Percentiles rank a stretch among this genome's conserved stretches.
Conservation (phyloP, 2,797 vertebrate genomes). For the Sebastes kiyomatsui region DNA sequence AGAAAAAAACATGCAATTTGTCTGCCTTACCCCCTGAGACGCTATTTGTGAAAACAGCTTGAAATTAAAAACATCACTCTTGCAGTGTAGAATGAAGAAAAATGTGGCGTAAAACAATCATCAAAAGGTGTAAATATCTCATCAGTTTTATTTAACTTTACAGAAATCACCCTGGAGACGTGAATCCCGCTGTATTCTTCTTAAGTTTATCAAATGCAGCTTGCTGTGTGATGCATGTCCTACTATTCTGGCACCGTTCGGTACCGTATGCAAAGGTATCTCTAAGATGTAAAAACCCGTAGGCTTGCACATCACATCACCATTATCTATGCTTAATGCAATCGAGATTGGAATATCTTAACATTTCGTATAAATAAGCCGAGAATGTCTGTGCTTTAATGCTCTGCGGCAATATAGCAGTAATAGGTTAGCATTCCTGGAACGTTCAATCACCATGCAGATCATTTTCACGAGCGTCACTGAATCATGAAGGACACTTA, state of each 20-base stretch:
- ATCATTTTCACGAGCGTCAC: constrained; percentile 72
- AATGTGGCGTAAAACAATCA: constrained; percentile 4
- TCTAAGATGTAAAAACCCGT: constrained; percentile 25
- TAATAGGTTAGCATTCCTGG: constrained; percentile 67
- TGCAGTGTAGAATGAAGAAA: neutral
- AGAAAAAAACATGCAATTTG: neutral
- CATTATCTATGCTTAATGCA: constrained; percentile 44
- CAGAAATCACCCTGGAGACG: constrained; percentile 19
- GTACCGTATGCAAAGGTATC: constrained; percentile 16
- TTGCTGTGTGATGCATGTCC: constrained; percentile 17
- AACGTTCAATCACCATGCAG: constrained; percentile 73
- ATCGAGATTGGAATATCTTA: constrained; percentile 63
- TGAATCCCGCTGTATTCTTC: constrained; percentile 1
- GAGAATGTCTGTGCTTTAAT: constrained; percentile 51
- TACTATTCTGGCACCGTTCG: constrained; percentile 9
- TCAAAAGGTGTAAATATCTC: constrained; percentile 28
- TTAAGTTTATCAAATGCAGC: constrained; percentile 28
- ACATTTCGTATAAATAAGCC: constrained; percentile 56
- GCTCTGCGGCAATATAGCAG: constrained; percentile 49
- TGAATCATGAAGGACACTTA: constrained; percentile 81
- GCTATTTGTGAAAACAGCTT: neutral
- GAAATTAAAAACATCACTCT: constrained; percentile 6
- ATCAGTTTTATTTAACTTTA: constrained; percentile 54
- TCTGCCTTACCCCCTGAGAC: constrained; percentile 1
- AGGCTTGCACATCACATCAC: constrained; percentile 17